Percentiles rank a stretch among this genome's conserved stretches.
phyloP scores from a whole-genome alignment of 2,888 invertebrate genomes.

The Phyllotreta striolata region DNA sequence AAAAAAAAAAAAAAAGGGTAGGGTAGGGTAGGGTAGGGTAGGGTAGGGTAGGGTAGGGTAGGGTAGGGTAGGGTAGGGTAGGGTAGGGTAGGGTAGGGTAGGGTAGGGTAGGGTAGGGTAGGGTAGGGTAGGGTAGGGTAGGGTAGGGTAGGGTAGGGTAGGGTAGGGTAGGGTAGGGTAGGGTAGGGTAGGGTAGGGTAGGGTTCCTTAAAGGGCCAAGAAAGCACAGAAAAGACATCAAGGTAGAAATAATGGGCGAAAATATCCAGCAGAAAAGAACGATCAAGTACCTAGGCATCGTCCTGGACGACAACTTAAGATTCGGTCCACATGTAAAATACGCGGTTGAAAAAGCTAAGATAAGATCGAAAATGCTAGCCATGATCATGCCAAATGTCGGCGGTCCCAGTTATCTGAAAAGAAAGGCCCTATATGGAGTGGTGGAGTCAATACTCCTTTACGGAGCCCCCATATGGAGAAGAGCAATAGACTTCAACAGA shows the following conservation, averaged over 20 bases:
- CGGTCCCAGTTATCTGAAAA: conserved; percentile 29
- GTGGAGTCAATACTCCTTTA: conserved; percentile 33
- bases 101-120: too few species aligned
- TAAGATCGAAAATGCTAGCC: conserved; percentile 4
- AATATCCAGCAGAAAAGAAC: too few species aligned
- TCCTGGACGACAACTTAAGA: conserved; percentile 8
- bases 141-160: too few species aligned
- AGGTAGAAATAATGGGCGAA: too few species aligned
- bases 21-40: too few species aligned
- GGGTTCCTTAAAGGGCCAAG: conserved; percentile 11
- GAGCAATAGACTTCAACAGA: conserved; percentile 2
- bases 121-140: too few species aligned
- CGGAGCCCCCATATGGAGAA: conserved; percentile 33
- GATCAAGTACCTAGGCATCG: conserved; percentile 9
- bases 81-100: too few species aligned
- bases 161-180: too few species aligned
- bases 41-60: too few species aligned
- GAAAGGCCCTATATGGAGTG: conserved; percentile 24
- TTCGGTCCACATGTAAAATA: conserved; percentile 21
- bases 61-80: too few species aligned
- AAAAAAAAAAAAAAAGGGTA: too few species aligned
- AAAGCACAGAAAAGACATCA: conserved; percentile 14
- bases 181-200: too few species aligned
- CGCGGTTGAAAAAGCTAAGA: conserved; percentile 10
- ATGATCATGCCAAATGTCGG: conserved; percentile 34